Evolutionary conservation across 30 jellyfish, hydroid and myxozoan species (phyloP), one percentile per base, ranked within the genome.

Genomic region (Hydractinia echinata): DNA sequence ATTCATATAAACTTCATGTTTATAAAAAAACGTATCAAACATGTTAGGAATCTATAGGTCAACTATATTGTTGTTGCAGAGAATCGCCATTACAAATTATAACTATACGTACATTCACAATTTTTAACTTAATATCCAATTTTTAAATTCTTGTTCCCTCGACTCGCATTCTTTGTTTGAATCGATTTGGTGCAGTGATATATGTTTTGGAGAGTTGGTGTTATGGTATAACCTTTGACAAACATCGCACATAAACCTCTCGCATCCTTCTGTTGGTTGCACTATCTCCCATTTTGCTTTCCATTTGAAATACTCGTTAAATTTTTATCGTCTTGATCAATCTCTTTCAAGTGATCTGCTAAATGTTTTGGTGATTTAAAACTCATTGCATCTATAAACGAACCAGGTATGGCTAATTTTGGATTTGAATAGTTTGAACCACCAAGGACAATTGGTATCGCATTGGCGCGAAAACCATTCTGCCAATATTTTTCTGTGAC

Each of bases 401-500:
- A 84, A 30, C 97, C 97, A 10, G 97, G 97, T 8, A 89, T 89
- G 9, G 88, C 97, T n/a, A 83, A 58, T 70, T 55, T 67, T 14
- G 87, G 88, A 56, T 77, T 73, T 5, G 44, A 53, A 82, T 89
- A 89, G 10, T 83, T 79, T 20, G 89, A 88, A 4, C 89, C 97
- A 15, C 97, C 97, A 30, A 89, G 77, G 14, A 89, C 95, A 81
- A 89, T 82, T 20, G 97, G 97, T 11, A 89, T 87, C 67, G 82
- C 88, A 71, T 71, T 30, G 52, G 7, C 60, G 60, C 70, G 53
- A 30, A 84, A 78, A 19, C 78, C 89, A 55, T 77, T 80, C 67
- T 72, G 61, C 95, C 95, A 89, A 70, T 89, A 89, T 55, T 89
- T 89, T 44, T 89, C 95, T 20, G 97, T 89, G 19, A 89, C 93